Percentiles rank a stretch among this genome's conserved stretches.
phyloP scores from a whole-genome alignment of 1,140 invertebrate species.

The Reticulitermes speratus region DNA sequence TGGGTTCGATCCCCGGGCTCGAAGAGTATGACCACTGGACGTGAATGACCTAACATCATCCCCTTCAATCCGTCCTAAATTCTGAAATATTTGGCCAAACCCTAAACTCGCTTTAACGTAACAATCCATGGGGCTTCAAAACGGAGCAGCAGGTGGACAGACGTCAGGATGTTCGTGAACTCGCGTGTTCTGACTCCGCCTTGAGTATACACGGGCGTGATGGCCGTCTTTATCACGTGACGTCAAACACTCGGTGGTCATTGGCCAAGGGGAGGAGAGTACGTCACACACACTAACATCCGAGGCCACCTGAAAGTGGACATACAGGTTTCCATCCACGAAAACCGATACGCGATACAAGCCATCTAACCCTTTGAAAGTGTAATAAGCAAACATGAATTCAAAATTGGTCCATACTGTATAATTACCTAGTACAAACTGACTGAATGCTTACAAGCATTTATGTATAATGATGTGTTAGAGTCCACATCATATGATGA shows the following conservation, averaged over 20 bases:
- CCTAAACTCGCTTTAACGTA: too few relatives aligned
- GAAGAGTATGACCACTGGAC: neutral
- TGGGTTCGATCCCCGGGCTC: neutral
- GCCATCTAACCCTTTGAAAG: neutral
- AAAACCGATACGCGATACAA: neutral
- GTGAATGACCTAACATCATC: neutral
- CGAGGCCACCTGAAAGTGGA: constrained; percentile 15
- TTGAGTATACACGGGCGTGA: neutral
- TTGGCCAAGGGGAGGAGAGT: constrained; percentile 12
- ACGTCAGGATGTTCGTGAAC: neutral
- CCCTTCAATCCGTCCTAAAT: too few relatives aligned
- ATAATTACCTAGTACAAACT: neutral
- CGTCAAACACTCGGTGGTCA: neutral
- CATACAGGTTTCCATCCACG: neutral
- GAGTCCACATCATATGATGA: neutral
- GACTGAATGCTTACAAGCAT: neutral
- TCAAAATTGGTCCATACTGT: neutral
- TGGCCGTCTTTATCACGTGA: constrained; percentile 6
- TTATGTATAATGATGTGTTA: neutral
- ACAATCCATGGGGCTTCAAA: neutral
- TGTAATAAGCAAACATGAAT: neutral
- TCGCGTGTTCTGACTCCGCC: neutral
- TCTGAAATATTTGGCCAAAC: too few relatives aligned
- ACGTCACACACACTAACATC: constrained; percentile 1
- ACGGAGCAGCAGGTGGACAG: neutral